These are phyloP conservation scores for Leptopilina drosophilae DNA, from an alignment of 2,888 invertebrate genomes.

Conservation along the genomic window DNA sequence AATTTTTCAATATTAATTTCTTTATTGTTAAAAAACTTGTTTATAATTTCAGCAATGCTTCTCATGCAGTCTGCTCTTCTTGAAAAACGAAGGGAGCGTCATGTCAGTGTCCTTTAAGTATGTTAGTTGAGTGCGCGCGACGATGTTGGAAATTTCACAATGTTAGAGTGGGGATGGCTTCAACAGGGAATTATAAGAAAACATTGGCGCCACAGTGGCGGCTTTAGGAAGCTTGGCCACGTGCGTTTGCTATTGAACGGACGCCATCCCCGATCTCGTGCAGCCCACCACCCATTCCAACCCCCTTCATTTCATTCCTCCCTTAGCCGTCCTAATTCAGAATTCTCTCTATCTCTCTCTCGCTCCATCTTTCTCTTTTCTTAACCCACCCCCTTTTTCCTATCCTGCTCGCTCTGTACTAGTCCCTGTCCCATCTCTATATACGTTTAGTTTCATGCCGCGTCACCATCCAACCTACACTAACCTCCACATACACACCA, in stretches of 20 bases:
- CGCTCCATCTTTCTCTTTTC: constrained; percentile 45
- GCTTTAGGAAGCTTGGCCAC: constrained; percentile 73
- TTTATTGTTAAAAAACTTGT: constrained; percentile 20
- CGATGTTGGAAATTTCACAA: constrained; percentile 58
- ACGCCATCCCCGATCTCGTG: constrained; percentile 61
- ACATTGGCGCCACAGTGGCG: constrained; percentile 75
- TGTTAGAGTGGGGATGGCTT: constrained; percentile 51
- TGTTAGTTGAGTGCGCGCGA: constrained; percentile 68
- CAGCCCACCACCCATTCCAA: constrained; percentile 60
- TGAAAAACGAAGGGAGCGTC: constrained; percentile 50
- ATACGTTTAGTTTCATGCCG: constrained; percentile 40
- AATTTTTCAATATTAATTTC: neutral
- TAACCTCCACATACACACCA: constrained; percentile 56
- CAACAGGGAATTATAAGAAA: constrained; percentile 65
- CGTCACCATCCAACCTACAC: constrained; percentile 29
- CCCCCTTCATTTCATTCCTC: constrained; percentile 56
- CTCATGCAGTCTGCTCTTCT: constrained; percentile 48
- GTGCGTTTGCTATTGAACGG: constrained; percentile 76
- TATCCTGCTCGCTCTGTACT: constrained; percentile 37
- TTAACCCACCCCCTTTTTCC: constrained; percentile 47
- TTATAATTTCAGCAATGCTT: neutral
- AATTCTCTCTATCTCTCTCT: constrained; percentile 44
- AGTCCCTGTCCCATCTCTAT: constrained; percentile 32
- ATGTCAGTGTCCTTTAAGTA: constrained; percentile 75
- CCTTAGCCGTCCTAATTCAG: constrained; percentile 50